Evolutionary conservation across 2,113 vertebrate genomes (phyloP), one percentile per base, ranked within the genome.

Genomic region (Crotophaga sulcirostris): DNA sequence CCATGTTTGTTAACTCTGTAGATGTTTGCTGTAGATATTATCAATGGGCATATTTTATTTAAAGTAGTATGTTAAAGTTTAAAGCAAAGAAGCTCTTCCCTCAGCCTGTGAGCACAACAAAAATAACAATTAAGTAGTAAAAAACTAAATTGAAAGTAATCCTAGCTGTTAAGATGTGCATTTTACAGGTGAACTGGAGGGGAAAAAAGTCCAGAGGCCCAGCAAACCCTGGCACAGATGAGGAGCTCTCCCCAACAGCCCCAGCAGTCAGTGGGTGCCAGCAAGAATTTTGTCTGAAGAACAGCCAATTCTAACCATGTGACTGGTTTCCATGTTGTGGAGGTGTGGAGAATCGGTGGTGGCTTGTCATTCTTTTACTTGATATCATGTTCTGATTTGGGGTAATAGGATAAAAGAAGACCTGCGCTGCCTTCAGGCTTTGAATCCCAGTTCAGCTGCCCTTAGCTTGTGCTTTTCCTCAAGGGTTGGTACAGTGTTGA

Each of bases 11-110:
- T 90, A 88, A 87, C 33, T 77, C n/a, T 75, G 68, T 67, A 87
- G 92, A 78, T 75, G 19, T 92, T 91, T 96, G 42, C 68, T 87
- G 60, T 78, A 89, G 89, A 44, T 89, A 59, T 10, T 92, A 84
- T 89, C 64, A 84, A 52, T 87, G 21, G 24, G 9, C 44, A 29
- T 70, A 21, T 84, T 94, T 84, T 81, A 81, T 94, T 75, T 87
- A 36, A 91, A 87, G 56, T 19, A 56, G 5, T 63, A 24, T 64
- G 81, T 47, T 81, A 34, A 78, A 42, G 10, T 63, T 84, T 52
- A 75, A 92, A 92, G n/a, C 34, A 60, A 79, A 70, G 33, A 82
- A 78, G 34, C 8, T 84, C 55, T 34, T 49, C 10, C 25, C 11
- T 4, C 7, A 19, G 34, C 24, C 7, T 64, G 38, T 73, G 78